Base-by-base conservation (phyloP, 2,888 invertebrate species). In the Tromatobia lineatoria region DNA sequence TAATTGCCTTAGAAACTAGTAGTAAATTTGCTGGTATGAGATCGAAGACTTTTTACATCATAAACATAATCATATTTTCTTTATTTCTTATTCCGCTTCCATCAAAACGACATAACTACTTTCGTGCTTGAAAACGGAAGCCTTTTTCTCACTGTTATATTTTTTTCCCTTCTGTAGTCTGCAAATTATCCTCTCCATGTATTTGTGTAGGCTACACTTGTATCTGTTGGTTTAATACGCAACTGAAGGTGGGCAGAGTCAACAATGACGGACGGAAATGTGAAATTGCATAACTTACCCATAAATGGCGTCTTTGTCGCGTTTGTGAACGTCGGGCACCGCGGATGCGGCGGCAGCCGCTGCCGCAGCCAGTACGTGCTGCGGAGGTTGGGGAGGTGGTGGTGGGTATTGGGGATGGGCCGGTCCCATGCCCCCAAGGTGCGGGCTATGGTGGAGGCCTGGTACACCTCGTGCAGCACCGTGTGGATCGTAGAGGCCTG, bases 231-330 rank as follows among this genome's bases (percentile, higher is more conserved):
- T 13, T 66, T 42, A 34, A 59, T 59, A 59, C 59, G 15, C 34
- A 25, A n/a, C 59, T n/a, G 34, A 29, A 59, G 59, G 59, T 59
- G 34, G 59, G 23, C 67, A 57, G 42, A 38, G 57, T 71, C 57
- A 71, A 85, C 59, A 82, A 64, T 80, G 78, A 79, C 79, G 67
- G 45, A 67, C 82, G 85, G 85, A 86, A 85, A 76, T 73, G 71
- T 79, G 57, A 66, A 83, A 84, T 67, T 76, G 69, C 82, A 78
- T 71, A 73, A 96, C 98, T 97, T 96, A 99, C 99, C 99, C 98
- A 95, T 99, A 99, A 94, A 99, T 99, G 94, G 99, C 98, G 96
- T 99, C 99, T 96, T 99, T 99, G 96, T 99, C 99, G 94, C 99
- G 96, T 95, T 99, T 99, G 95, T 98, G 98, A 92, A 98, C 98